These are phyloP conservation scores for Dunckerocampus dactyliophorus DNA, from an alignment of 2,113 vertebrate species.

Conservation along the genomic window DNA sequence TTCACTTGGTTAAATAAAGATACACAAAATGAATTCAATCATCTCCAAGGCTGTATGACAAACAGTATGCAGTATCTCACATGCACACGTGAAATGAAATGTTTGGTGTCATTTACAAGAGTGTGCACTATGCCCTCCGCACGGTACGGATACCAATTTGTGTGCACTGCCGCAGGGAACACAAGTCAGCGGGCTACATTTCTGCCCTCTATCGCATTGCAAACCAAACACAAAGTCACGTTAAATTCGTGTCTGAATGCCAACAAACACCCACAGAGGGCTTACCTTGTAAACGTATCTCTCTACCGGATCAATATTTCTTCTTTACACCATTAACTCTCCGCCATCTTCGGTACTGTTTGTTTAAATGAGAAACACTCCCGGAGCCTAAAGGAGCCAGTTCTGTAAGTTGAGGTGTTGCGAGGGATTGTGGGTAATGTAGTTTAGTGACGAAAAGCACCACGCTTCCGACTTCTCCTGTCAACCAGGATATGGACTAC, in stretches of 20 bases:
- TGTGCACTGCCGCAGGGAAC: slow-evolving; percentile 44
- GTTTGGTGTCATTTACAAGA: slow-evolving; percentile 49
- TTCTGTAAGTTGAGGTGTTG: slow-evolving; percentile 67
- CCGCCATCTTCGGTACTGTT: slow-evolving; percentile 81
- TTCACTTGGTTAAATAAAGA: slow-evolving; percentile 23
- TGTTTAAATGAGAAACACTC: slow-evolving; percentile 82
- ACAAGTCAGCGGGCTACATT: slow-evolving; percentile 41
- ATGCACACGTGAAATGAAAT: slow-evolving; percentile 9
- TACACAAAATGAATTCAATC: neutral
- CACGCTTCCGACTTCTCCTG: neutral
- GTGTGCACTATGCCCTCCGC: slow-evolving; percentile 53
- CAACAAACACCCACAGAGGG: neutral
- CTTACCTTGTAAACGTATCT: slow-evolving; percentile 56
- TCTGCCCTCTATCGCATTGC: slow-evolving; percentile 41
- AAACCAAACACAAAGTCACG: slow-evolving; percentile 41
- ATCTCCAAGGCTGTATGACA: neutral
- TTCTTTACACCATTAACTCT: slow-evolving; percentile 75
- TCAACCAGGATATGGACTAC: slow-evolving; percentile 63
- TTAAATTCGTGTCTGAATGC: neutral
- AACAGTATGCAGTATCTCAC: neutral
- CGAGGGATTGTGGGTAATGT: slow-evolving; percentile 61
- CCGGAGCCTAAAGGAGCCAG: slow-evolving; percentile 73
- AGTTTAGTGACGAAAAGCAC: slow-evolving; percentile 28
- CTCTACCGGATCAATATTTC: slow-evolving; percentile 57
- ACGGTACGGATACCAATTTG: slow-evolving; percentile 45